Percentiles rank a stretch among this genome's conserved stretches.
These are phyloP conservation scores for Drosophila rubida DNA, from an alignment of 2,888 invertebrate species.

Conservation along the genomic window DNA sequence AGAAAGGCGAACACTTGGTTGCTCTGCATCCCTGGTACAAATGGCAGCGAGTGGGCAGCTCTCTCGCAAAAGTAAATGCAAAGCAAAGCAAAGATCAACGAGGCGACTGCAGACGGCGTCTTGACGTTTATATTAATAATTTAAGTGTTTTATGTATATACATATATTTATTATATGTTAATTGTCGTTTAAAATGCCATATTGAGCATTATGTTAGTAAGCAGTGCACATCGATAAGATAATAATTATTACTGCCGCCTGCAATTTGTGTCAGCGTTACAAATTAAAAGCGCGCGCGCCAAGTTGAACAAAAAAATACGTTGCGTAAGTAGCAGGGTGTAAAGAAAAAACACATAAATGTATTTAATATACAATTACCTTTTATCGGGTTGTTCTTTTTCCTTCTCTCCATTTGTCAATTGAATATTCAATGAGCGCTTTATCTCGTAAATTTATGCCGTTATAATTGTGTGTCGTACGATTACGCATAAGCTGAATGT, in stretches of 20 bases:
- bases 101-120: constrained; percentile 23
- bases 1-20: background rate
- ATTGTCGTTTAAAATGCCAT: constrained; percentile 37
- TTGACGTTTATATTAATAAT: constrained; percentile 6
- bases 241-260: constrained; percentile 16
- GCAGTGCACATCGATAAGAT: constrained; percentile 28
- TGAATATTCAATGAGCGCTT: constrained; percentile 46
- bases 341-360: constrained; percentile 14
- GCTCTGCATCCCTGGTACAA: constrained; percentile 35
- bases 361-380: constrained; percentile 8
- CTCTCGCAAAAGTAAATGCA: constrained; percentile 1
- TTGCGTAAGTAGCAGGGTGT: constrained; percentile 54
- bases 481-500: constrained; percentile 20
- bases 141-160: constrained; percentile 61
- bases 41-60: constrained; percentile 38
- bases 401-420: constrained; percentile 12
- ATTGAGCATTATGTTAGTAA: constrained; percentile 43
- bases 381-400: constrained; percentile 16
- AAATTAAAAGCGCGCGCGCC: constrained; percentile 42
- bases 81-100: constrained; percentile 35
- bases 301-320: constrained; percentile 17
- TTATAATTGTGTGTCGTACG: constrained; percentile 38
- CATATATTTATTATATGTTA: constrained; percentile 30
- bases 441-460: constrained; percentile 44
- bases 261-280: constrained; percentile 20